Conservation (phyloP, 2,797 vertebrate genomes). For the Helicolenus hilgendorfi region DNA sequence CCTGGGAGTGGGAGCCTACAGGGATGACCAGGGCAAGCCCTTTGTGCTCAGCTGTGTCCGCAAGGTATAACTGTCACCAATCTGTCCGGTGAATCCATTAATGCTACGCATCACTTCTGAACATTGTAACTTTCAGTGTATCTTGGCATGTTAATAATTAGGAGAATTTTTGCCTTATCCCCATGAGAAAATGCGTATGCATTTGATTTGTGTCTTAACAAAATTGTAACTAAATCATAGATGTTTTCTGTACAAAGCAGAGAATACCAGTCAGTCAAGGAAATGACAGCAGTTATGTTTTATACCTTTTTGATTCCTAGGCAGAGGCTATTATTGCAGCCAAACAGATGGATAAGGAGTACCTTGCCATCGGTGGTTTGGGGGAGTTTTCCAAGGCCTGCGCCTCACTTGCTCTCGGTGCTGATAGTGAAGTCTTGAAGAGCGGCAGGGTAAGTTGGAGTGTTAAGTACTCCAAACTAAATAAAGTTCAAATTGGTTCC, state of each 20-base stretch:
- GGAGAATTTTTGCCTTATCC: not conserved
- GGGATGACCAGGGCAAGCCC: slow-evolving; percentile 97
- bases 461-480: not conserved
- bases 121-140: not conserved
- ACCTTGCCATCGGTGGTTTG: slow-evolving; percentile 94
- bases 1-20: slow-evolving; percentile 97
- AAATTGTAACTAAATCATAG: not conserved
- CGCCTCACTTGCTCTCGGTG: slow-evolving; percentile 94
- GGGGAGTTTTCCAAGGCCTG: slow-evolving; percentile 95
- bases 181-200: not conserved
- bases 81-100: too few species aligned
- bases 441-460: slow-evolving; percentile 92
- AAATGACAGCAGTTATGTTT: not conserved
- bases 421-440: slow-evolving; percentile 94
- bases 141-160: slow-evolving; percentile 1
- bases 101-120: not conserved
- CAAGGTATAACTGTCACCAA: slow-evolving; percentile 89
- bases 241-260: not conserved
- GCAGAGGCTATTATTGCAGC: slow-evolving; percentile 94
- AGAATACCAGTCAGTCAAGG: not conserved
- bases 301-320: slow-evolving; percentile 77
- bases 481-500: not conserved
- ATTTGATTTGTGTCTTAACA: not conserved
- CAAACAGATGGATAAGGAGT: slow-evolving; percentile 98
- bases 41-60: slow-evolving; percentile 96